Percentiles rank a stretch among this genome's conserved stretches.
Conservation (phyloP, 2,888 invertebrate genomes). For the Branchellion lobata region DNA sequence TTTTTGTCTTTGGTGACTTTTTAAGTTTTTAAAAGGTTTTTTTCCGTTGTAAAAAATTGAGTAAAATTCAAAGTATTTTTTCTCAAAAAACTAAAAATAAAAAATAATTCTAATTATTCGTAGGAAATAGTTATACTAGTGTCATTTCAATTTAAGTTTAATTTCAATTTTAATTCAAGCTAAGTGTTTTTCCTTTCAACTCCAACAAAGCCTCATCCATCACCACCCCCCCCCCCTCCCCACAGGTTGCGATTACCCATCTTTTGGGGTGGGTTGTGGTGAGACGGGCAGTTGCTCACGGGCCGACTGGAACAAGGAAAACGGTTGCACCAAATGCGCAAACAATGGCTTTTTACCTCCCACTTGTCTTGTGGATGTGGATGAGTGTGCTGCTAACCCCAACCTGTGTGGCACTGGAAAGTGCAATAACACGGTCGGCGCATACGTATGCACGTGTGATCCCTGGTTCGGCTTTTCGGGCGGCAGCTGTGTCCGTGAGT, state of each 20-base stretch:
- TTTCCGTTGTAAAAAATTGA: too few relatives aligned
- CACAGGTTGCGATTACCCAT: constrained; percentile 33
- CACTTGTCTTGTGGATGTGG: constrained; percentile 27
- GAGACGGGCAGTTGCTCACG: constrained; percentile 25
- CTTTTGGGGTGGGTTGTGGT: constrained; percentile 33
- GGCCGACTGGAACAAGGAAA: neutral
- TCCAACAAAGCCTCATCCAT: too few relatives aligned
- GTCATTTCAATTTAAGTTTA: too few relatives aligned
- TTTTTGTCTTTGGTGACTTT: too few relatives aligned
- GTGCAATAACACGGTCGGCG: constrained; percentile 41
- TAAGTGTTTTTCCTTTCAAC: too few relatives aligned
- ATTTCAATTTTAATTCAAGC: too few relatives aligned
- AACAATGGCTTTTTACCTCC: constrained; percentile 29
- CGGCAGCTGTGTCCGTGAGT: neutral
- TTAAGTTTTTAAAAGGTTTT: too few relatives aligned
- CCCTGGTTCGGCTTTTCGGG: neutral
- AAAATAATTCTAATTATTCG: too few relatives aligned
- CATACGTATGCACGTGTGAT: constrained; percentile 37
- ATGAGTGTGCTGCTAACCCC: constrained; percentile 28
- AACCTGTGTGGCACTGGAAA: constrained; percentile 16
- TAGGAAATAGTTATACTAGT: too few relatives aligned
- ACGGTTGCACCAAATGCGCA: constrained; percentile 34
- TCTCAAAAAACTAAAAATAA: too few relatives aligned
- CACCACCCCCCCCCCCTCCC: too few relatives aligned
- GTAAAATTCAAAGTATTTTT: too few relatives aligned